These are phyloP conservation scores for Pediacus dermestoides DNA, from an alignment of 2,888 invertebrate genomes.

Conservation along the genomic window DNA sequence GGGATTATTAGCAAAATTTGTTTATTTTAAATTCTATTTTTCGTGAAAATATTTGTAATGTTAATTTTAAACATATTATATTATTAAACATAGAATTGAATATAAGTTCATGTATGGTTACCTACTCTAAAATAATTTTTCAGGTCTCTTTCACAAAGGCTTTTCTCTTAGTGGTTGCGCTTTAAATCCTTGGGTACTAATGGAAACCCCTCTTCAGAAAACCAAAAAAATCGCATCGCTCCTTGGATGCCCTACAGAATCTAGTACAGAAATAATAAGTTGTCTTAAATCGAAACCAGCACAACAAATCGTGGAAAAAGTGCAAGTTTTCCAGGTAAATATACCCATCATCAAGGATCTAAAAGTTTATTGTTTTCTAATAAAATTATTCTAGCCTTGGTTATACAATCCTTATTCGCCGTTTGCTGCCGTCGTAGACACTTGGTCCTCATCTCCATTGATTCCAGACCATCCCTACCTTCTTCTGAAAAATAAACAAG, in stretches of 20 bases:
- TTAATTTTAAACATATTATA: no score
- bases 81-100: no score
- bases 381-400: constrained; percentile 52
- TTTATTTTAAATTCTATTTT: no score
- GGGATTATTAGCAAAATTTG: no score
- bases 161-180: constrained; percentile 70
- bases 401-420: constrained; percentile 67
- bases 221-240: constrained; percentile 58
- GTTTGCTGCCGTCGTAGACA: constrained; percentile 70
- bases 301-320: constrained; percentile 57
- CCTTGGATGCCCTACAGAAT: constrained; percentile 60
- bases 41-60: no score
- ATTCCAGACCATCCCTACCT: constrained; percentile 63
- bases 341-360: neutral
- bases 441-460: constrained; percentile 57
- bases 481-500: constrained; percentile 54
- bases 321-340: constrained; percentile 57
- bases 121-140: constrained; percentile 10
- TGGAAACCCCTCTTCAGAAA: constrained; percentile 58
- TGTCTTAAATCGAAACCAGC: constrained; percentile 64
- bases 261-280: constrained; percentile 53
- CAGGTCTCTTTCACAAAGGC: constrained; percentile 60
- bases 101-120: no score
- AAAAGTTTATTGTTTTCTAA: neutral
- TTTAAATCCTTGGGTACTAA: constrained; percentile 57